A percentile compares a stretch with the other conserved stretches of the same genome.
These are phyloP conservation scores for Apolygus lucorum DNA, from an alignment of 1,140 invertebrate species.

Conservation along the genomic window DNA sequence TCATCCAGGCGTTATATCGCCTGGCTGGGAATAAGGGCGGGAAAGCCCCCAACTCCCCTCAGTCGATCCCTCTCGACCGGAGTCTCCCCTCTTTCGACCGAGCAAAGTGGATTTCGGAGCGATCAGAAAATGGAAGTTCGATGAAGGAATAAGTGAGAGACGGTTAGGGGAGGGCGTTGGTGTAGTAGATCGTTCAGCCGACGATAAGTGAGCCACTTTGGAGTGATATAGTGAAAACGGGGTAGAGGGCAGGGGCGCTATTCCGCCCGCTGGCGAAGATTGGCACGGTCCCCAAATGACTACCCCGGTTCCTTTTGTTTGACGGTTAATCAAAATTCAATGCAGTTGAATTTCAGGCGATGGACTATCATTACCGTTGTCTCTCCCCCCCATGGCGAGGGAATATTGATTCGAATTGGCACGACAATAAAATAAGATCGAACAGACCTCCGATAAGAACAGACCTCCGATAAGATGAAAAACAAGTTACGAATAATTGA, in stretches of 20 bases:
- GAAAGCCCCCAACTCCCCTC: background rate
- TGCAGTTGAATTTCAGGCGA: background rate
- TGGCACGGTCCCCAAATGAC: background rate
- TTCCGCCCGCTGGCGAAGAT: background rate
- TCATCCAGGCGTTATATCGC: constrained; percentile 14
- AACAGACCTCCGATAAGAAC: too few species aligned
- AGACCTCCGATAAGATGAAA: too few species aligned
- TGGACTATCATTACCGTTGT: background rate
- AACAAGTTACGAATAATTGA: too few species aligned
- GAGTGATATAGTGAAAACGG: background rate
- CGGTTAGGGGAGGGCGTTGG: background rate
- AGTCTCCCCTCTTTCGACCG: background rate
- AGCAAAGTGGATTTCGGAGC: constrained; percentile 5
- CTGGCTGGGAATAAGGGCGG: background rate
- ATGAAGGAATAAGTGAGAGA: background rate
- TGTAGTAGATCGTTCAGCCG: background rate
- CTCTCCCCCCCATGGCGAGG: too few species aligned
- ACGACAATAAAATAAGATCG: too few species aligned
- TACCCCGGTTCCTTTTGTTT: background rate
- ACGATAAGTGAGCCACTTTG: background rate
- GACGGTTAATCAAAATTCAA: background rate
- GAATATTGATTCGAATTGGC: too few species aligned
- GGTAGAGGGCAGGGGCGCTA: background rate
- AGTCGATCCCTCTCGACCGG: background rate
- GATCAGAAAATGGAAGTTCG: constrained; percentile 15